A percentile compares a stretch with the other conserved stretches of the same genome.
phyloP scores from a whole-genome alignment of 2,888 invertebrate species.

The Diogma glabrata region DNA sequence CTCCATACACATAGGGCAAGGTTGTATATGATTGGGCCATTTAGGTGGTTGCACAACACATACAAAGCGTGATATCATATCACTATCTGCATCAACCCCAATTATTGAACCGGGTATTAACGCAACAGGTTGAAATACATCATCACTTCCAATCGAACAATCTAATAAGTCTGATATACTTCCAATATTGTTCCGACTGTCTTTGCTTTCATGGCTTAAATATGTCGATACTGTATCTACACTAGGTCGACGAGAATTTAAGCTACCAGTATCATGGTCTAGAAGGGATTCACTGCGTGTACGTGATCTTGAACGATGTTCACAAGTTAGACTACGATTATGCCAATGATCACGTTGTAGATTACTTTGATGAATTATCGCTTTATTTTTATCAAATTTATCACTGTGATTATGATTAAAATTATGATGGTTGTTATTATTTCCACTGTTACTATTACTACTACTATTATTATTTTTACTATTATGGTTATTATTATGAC shows the following conservation, averaged over 20 bases:
- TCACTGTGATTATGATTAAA: no score
- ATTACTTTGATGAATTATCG: neutral
- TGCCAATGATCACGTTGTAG: neutral
- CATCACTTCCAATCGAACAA: constrained; percentile 61
- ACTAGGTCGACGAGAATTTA: constrained; percentile 67
- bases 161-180: constrained; percentile 56
- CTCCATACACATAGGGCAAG: constrained; percentile 58
- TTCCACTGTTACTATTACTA: constrained; percentile 10
- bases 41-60: constrained; percentile 51
- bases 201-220: constrained; percentile 73
- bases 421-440: neutral
- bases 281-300: constrained; percentile 35
- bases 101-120: constrained; percentile 39
- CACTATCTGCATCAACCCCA: constrained; percentile 37
- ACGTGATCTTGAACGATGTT: constrained; percentile 34
- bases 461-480: constrained; percentile 19
- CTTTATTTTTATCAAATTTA: neutral
- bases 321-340: constrained; percentile 30
- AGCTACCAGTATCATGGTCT: constrained; percentile 48
- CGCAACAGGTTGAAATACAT: constrained; percentile 43
- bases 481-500: constrained; percentile 13
- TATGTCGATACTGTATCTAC: constrained; percentile 83
- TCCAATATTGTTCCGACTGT: constrained; percentile 41
- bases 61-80: constrained; percentile 56
- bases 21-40: constrained; percentile 53